Percentiles rank a stretch among this genome's conserved stretches.
Conservation (phyloP, 2,888 invertebrate species). For the Tuberolachnus salignus region DNA sequence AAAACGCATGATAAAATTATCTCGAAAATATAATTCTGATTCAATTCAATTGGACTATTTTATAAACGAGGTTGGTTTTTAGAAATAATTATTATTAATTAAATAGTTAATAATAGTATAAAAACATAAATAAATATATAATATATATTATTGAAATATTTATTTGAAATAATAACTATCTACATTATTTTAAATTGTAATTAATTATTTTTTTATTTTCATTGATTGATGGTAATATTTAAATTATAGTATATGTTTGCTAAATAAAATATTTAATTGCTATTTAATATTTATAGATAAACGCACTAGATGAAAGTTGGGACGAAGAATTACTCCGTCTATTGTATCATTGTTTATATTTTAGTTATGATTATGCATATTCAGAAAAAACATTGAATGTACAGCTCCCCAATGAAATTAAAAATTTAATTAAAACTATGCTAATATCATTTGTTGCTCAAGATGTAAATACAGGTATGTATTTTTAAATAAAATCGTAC, state of each 20-base stretch:
- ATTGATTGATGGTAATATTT: background rate
- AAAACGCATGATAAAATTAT: slow-evolving; percentile 4
- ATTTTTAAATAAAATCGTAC: background rate
- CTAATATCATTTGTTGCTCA: background rate
- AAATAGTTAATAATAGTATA: too few species aligned
- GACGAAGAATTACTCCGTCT: slow-evolving; percentile 27
- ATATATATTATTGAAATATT: too few species aligned
- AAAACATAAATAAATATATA: too few species aligned
- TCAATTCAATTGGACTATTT: slow-evolving; percentile 30
- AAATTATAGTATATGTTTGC: background rate
- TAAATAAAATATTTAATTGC: background rate
- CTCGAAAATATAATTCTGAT: slow-evolving; percentile 4
- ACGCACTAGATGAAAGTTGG: slow-evolving; percentile 40
- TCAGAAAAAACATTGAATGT: slow-evolving; percentile 15
- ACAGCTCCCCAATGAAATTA: slow-evolving; percentile 20
- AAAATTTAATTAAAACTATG: slow-evolving; percentile 1
- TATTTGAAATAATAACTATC: too few species aligned
- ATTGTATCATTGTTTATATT: slow-evolving; percentile 25
- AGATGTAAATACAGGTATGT: background rate
- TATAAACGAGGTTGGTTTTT: slow-evolving; percentile 39
- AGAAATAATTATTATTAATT: too few species aligned
- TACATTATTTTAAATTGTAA: background rate
- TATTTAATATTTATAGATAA: slow-evolving; percentile 11
- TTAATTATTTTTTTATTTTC: background rate
- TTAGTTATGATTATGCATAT: slow-evolving; percentile 32